A percentile compares a stretch with the other conserved stretches of the same genome.
Evolutionary conservation across 2,888 invertebrate species (phyloP).

Genomic region (Clanis bilineata): DNA sequence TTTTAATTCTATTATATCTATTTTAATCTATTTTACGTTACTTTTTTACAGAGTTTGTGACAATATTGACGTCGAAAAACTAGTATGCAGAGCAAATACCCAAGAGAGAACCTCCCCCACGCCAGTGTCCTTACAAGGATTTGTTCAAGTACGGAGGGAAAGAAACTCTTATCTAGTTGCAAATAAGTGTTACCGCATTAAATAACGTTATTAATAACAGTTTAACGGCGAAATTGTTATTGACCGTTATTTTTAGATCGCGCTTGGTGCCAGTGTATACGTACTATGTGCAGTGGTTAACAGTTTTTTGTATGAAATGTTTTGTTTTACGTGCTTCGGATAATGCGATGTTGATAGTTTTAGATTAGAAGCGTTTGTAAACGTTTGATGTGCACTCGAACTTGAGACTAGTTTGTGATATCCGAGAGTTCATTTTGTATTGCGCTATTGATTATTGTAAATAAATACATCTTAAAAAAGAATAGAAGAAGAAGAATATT

Average conservation of each 20-base stretch:
- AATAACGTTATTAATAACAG: constrained; percentile 25
- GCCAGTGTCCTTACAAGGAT: constrained; percentile 51
- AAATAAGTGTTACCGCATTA: constrained; percentile 43
- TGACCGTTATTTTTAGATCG: constrained; percentile 30
- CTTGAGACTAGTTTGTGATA: too few relatives aligned
- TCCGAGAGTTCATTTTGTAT: too few relatives aligned
- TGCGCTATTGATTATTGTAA: too few relatives aligned
- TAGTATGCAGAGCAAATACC: constrained; percentile 82
- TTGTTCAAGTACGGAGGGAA: constrained; percentile 66
- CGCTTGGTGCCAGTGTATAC: constrained; percentile 67
- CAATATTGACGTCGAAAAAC: constrained; percentile 92
- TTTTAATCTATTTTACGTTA: not conserved
- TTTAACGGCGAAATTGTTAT: constrained; percentile 19
- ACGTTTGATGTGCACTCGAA: not conserved
- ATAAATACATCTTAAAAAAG: too few relatives aligned
- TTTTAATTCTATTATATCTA: not conserved
- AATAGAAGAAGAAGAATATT: too few relatives aligned
- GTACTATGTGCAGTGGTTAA: constrained; percentile 34
- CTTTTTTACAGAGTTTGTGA: constrained; percentile 88
- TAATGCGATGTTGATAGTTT: constrained; percentile 9
- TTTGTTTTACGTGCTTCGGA: not conserved
- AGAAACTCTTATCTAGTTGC: constrained; percentile 75
- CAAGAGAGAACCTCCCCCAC: constrained; percentile 62
- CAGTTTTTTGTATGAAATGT: constrained; percentile 11
- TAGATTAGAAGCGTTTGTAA: not conserved